Base-by-base conservation (phyloP, 2,888 invertebrate species). In the Poecilobothrus nobilitatus region DNA sequence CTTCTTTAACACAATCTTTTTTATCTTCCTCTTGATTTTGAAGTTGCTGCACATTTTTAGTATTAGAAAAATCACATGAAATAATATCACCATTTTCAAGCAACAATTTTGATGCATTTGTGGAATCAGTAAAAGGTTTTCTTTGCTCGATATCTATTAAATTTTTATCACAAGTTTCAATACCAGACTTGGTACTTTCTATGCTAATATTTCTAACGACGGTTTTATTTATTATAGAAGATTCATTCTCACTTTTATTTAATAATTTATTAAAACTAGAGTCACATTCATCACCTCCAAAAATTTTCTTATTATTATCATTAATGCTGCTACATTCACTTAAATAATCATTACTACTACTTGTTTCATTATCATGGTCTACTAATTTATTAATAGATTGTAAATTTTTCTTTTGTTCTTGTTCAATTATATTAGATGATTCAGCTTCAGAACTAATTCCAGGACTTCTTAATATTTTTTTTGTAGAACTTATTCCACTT, bases 31-130 rank as follows among this genome's bases (percentile, higher is more conserved):
- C 2, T 18, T 53, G 53, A 12, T 37, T 37, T 53, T n/a, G 27
- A 27, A 27, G 15, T n/a, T n/a, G 53, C 18, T 53, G 18, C 15
- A 18, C 9, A 53, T 9, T 53, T 53, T 18, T 15, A 53, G 15
- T 53, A 6, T 53, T n/a, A 53, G 53, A 53, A 53, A 53, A 18
- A 53, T n/a, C 15, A 53, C 18, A 53, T 18, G 53, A 53, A 53
- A 53, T n/a, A 18, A 53, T 53, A 53, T 53, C 53, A 53, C 53
- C 53, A 53, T 53, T 53, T 53, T 53, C n/a, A 53, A 53, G 53
- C 18, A 53, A 53, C 6, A 53, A 18, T 53, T 53, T 53, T n/a
- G 53, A 18, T 18, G 53, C 6, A 18, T 12, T 53, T 18, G 37
- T 37, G 4, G 53, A n/a, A 53, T 53, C 15, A 53, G 15, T 53